Conservation (phyloP, 2,113 vertebrate species). For the Colossoma macropomum region DNA sequence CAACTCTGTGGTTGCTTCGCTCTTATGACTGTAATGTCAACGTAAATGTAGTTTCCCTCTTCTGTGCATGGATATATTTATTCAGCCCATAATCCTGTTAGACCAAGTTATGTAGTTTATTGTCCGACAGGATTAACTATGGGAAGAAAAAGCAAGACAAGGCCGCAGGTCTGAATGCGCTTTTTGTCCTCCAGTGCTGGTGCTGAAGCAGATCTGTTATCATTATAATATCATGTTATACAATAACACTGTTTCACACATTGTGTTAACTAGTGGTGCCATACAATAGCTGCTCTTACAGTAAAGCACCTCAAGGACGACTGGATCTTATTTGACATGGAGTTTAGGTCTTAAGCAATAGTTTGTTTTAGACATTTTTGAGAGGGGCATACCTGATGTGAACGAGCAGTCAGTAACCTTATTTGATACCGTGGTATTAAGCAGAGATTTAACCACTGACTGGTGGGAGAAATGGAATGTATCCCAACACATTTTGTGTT, state of each 20-base stretch:
- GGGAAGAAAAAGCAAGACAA: slow-evolving; percentile 66
- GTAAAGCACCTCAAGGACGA: slow-evolving; percentile 61
- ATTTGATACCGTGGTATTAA: slow-evolving; percentile 56
- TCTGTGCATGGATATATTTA: slow-evolving; percentile 62
- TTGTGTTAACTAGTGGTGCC: slow-evolving; percentile 61
- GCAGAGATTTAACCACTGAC: slow-evolving; percentile 49
- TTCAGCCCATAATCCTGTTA: slow-evolving; percentile 64
- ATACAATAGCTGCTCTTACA: slow-evolving; percentile 61
- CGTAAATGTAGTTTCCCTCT: slow-evolving; percentile 43
- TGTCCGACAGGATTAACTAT: slow-evolving; percentile 70
- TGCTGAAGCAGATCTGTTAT: slow-evolving; percentile 69
- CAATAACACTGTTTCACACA: slow-evolving; percentile 65
- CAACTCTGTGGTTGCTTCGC: not conserved
- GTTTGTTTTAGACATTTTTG: slow-evolving; percentile 67
- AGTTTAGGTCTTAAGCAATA: slow-evolving; percentile 56
- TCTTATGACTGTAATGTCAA: slow-evolving; percentile 47
- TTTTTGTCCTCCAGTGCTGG: slow-evolving; percentile 61
- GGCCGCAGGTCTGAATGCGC: slow-evolving; percentile 64
- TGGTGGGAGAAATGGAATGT: slow-evolving; percentile 38
- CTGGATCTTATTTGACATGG: slow-evolving; percentile 65
- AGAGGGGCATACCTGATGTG: slow-evolving; percentile 57
- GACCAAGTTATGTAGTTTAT: slow-evolving; percentile 70
- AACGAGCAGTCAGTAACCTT: slow-evolving; percentile 53
- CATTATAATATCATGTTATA: slow-evolving; percentile 66
- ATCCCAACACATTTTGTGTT: slow-evolving; percentile 29